Base-by-base conservation (phyloP, 1,140 invertebrate genomes). In the Aphelenchoides avenae region DNA sequence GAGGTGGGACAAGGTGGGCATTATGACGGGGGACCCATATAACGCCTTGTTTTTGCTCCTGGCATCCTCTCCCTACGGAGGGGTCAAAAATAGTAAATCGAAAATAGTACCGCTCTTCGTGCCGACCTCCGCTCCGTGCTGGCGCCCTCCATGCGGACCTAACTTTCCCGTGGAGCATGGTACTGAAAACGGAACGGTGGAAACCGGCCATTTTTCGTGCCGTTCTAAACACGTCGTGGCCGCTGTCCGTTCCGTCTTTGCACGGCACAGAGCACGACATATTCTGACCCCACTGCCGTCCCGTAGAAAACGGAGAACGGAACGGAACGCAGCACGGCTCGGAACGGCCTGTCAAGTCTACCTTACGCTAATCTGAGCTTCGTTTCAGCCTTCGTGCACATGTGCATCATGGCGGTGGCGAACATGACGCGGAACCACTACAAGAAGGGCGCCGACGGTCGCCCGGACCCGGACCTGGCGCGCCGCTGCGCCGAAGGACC, bases 381-480 rank as follows among this genome's bases (percentile, higher is more conserved):
- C 24, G 15, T 57, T 64, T 42, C 46, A 64, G 62, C 51, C 44
- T 65, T 69, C 42, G 51, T 64, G 6, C 66, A 70, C 44, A 65
- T 65, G 63, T 68, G 67, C 36, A 37, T 68, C 11, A 68, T 68
- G 65, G 65, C 65, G 27, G 29, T 68, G 24, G 68, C 68, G 1
- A 68, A 68, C 40, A 69, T 68, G 67, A 63, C 53, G n/a, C 34
- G 47, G 22, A 50, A 68, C 29, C 26, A 62, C 26, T 65, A 54
- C 51, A 68, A 68, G 33, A 57, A 22, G 22, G 58, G 31, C 22
- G 22, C 30, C 11, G 24, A 70, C 18, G 33, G 65, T 15, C 29
- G 29, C 34, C 20, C 20, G 5, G 29, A 60, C 11, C 50, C 18
- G n/a, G 46, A 69, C 30, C 6, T 24, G 13, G 64, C n/a, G 29